Percentiles rank a stretch among this genome's conserved stretches.
Conservation (phyloP, 2,797 vertebrate species). For the Anguilla pacifica region DNA sequence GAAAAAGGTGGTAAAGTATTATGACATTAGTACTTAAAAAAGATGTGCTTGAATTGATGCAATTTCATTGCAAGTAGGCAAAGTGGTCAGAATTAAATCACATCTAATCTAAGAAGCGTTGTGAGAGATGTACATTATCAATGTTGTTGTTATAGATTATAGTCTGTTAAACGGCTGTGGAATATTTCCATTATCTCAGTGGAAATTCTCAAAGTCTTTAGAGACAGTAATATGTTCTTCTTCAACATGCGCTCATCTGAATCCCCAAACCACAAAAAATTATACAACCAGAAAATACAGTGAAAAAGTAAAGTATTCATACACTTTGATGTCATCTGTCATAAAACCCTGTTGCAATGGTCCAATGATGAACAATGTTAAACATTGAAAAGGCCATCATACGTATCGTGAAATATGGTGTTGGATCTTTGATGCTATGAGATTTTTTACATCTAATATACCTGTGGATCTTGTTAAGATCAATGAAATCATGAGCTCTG, state of each 20-base stretch:
- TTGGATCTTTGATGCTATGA: neutral
- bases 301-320: neutral
- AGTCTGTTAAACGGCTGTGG: neutral
- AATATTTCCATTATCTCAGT: slow-evolving; percentile 2
- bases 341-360: too few species aligned
- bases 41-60: neutral
- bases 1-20: neutral
- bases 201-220: neutral
- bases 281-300: too few species aligned
- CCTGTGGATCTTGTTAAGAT: neutral
- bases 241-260: neutral
- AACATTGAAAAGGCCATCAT: neutral
- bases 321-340: too few species aligned
- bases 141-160: neutral
- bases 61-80: neutral
- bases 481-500: too few species aligned
- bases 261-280: neutral
- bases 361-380: too few species aligned
- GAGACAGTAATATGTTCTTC: neutral
- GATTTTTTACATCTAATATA: neutral
- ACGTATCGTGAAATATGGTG: neutral
- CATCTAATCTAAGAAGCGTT: neutral
- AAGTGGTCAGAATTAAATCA: neutral
- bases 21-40: neutral
- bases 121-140: neutral